Evolutionary conservation across 2,113 vertebrate species (phyloP), one percentile per base, ranked within the genome.

Genomic region (Amphiprion ocellaris): DNA sequence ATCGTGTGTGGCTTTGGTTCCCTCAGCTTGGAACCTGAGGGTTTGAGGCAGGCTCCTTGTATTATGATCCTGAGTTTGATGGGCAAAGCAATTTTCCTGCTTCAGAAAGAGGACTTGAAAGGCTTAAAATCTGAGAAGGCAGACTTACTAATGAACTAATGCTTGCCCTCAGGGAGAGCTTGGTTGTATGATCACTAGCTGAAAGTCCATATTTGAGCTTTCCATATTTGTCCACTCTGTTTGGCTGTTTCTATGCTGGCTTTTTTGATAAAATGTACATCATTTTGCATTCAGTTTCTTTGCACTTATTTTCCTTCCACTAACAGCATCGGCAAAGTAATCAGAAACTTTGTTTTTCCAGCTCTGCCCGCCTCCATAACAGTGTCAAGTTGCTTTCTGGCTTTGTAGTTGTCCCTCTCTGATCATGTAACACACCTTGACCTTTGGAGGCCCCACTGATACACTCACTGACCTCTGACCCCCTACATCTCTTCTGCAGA

Each of bases 401-500:
- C 83, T 93, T 85, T 88, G 68, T 88, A 83, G 84, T 26, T 17
- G 16, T 67, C 75, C 55, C 44, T 55, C 76, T 84, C 79, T 82
- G 87, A 88, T 90, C 83, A 50, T 73, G 54, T 85, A 76, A 85
- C 85, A 76, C 73, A 78, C 56, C 21, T 74, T 73, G 72, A 85
- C 77, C 64, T 71, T 55, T 59, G 28, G 55, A 74, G 72, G 60
- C 46, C 59, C 71, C 5, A 11, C 70, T 71, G 73, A 74, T 78
- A 67, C 64, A 81, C 44, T 66, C 39, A 0, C 58, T 76, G 77
- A 89, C 86, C 82, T 89, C 58, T 79, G 70, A 89, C 81, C 83
- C 55, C 26, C 37, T 77, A 7, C 53, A 4, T 94, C 33, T 67
- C 62, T 19, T 11, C 33, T 77, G 17, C 94, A 99, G 97, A 99